Evolutionary conservation across 2,888 invertebrate genomes (phyloP).

Genomic region (Drosophila putrida): DNA sequence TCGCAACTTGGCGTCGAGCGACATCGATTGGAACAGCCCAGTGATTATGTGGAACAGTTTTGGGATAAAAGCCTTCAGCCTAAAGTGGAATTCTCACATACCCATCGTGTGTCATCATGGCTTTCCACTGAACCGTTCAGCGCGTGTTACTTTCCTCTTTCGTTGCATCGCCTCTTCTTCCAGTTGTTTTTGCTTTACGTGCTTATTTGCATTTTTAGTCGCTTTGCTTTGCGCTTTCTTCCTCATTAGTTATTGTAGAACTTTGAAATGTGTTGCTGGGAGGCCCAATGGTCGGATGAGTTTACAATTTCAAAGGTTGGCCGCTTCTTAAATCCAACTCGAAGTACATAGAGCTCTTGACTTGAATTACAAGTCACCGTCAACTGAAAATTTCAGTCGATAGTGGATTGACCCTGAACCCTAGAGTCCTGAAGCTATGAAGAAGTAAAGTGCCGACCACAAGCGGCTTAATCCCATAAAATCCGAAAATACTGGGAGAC

Average conservation of each 20-base stretch:
- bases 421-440: conserved; percentile 11
- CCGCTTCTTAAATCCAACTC: conserved; percentile 44
- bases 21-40: conserved; percentile 45
- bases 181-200: conserved; percentile 39
- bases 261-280: conserved; percentile 13
- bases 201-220: conserved; percentile 74
- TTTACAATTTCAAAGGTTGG: conserved; percentile 65
- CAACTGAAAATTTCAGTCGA: conserved; percentile 28
- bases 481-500: conserved; percentile 39
- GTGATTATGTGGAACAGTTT: conserved; percentile 54
- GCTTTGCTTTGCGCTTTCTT: conserved; percentile 72
- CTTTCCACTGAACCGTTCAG: conserved; percentile 48
- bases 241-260: conserved; percentile 43
- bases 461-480: conserved; percentile 68
- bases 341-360: conserved; percentile 34
- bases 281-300: conserved; percentile 30
- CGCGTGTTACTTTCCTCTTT: conserved; percentile 43
- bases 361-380: conserved; percentile 38
- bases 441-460: conserved; percentile 51
- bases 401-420: conserved; percentile 68
- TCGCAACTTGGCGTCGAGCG: conserved; percentile 40
- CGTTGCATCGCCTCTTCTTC: conserved; percentile 2
- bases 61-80: conserved; percentile 24
- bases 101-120: conserved; percentile 35
- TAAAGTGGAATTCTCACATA: conserved; percentile 37